These are phyloP conservation scores for Ctenomys sociabilis DNA, from an alignment of 2,113 vertebrate species.

Conservation along the genomic window DNA sequence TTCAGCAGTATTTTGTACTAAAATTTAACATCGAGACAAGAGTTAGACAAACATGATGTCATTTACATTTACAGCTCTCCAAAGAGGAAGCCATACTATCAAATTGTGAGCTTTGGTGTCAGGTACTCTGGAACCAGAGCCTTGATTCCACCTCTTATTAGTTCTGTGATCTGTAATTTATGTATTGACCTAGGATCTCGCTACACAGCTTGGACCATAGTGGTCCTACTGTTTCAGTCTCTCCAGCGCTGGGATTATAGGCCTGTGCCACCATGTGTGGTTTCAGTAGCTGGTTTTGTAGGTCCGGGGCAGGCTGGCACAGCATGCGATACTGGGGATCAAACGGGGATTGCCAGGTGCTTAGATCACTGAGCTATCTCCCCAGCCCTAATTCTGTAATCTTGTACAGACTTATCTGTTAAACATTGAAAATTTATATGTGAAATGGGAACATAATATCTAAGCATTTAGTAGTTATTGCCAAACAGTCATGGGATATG, in stretches of 20 bases:
- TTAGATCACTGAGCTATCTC: too few relatives aligned
- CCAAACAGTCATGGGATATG: not conserved
- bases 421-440: conserved; percentile 1
- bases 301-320: too few relatives aligned
- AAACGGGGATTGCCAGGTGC: too few relatives aligned
- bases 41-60: not conserved
- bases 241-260: too few relatives aligned
- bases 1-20: conserved; percentile 14
- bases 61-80: conserved; percentile 22
- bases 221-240: too few relatives aligned
- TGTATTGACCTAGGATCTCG: too few relatives aligned
- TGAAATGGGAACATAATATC: not conserved
- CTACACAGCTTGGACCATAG: too few relatives aligned
- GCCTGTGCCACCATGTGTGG: too few relatives aligned
- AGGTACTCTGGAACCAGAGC: not conserved
- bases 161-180: not conserved
- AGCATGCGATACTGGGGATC: too few relatives aligned
- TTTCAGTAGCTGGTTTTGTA: too few relatives aligned
- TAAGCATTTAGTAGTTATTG: not conserved
- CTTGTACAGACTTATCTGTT: not conserved
- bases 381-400: not conserved
- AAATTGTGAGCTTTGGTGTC: conserved; percentile 1
- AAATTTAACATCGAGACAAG: not conserved
- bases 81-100: not conserved
- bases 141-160: conserved; percentile 1